Conservation (phyloP, 2,888 invertebrate species). For the Mantis religiosa region DNA sequence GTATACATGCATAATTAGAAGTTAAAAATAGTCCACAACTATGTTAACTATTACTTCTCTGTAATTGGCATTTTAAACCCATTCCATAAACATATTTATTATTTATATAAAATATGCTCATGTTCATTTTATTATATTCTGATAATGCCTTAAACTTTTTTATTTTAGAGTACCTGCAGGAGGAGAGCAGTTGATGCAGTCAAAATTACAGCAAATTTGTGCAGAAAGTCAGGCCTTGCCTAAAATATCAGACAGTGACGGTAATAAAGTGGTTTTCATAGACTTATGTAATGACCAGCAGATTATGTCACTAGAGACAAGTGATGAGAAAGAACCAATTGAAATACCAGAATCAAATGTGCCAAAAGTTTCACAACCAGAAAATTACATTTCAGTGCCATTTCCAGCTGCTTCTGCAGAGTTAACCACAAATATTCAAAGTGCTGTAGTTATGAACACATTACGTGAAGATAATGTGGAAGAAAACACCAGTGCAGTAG, state of each 20-base stretch:
- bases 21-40: too few relatives aligned
- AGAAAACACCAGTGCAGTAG: neutral
- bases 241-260: slow-evolving; percentile 32
- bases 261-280: neutral
- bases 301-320: neutral
- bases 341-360: neutral
- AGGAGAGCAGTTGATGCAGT: slow-evolving; percentile 40
- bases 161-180: slow-evolving; percentile 40
- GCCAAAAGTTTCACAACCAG: neutral
- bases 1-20: too few relatives aligned
- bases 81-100: too few relatives aligned
- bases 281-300: neutral
- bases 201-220: slow-evolving; percentile 40
- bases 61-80: too few relatives aligned
- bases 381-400: neutral
- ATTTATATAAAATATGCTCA: neutral
- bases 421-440: neutral
- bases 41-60: too few relatives aligned
- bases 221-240: slow-evolving; percentile 39
- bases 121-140: neutral
- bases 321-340: neutral
- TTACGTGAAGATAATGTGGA: neutral
- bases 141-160: neutral
- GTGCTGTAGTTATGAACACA: neutral
- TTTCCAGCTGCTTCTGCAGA: neutral